Evolutionary conservation across 2,797 vertebrate genomes (phyloP).

Genomic region (Rhincodon typus): DNA sequence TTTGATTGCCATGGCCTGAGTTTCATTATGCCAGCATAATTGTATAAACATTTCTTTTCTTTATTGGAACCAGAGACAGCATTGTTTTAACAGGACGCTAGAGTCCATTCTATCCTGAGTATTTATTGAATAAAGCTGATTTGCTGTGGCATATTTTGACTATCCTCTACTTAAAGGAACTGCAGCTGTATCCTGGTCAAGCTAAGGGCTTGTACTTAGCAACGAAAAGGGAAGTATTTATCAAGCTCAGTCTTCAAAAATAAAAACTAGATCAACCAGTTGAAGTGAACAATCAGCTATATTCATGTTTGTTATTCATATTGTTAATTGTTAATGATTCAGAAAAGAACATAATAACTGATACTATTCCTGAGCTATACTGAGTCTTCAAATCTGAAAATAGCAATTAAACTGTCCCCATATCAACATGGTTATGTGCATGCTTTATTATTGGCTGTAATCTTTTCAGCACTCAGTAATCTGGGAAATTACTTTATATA

Average conservation of each 20-base stretch:
- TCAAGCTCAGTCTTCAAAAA: neutral
- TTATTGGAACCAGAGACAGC: neutral
- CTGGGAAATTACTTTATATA: neutral
- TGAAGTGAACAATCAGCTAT: neutral
- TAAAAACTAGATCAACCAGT: conserved; percentile 12
- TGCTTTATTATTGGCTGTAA: neutral
- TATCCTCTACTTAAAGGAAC: neutral
- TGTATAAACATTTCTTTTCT: neutral
- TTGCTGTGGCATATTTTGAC: conserved; percentile 7
- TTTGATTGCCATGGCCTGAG: too few relatives aligned
- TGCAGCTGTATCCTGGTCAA: neutral
- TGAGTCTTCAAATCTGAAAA: neutral
- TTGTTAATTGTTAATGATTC: conserved; percentile 21
- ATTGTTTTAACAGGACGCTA: neutral
- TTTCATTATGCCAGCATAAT: neutral
- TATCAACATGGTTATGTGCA: neutral
- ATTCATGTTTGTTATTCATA: neutral
- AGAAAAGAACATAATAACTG: neutral
- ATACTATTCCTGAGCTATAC: conserved; percentile 1
- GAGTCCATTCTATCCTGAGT: neutral
- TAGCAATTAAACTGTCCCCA: conserved; percentile 3
- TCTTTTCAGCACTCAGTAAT: neutral
- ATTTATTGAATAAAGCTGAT: conserved; percentile 16
- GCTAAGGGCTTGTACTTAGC: neutral
- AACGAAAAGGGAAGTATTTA: neutral